Evolutionary conservation across 1,140 invertebrate species (phyloP), one percentile per base, ranked within the genome.

Genomic region (Bombus impatiens): DNA sequence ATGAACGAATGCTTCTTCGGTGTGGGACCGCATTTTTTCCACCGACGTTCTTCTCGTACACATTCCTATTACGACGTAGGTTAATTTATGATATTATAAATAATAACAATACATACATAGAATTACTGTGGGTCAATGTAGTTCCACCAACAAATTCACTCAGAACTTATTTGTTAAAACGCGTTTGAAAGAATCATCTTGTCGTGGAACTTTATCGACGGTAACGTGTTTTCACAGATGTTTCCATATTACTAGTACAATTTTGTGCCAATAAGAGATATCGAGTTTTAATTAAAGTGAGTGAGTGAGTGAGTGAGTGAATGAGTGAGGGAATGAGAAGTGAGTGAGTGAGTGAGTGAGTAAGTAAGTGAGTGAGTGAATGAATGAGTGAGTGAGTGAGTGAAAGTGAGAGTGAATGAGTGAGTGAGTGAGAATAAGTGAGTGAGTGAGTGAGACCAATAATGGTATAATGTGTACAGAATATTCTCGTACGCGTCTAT

Each of bases 221-320:
- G 68, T 86, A 62, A 62, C 87, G 13, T 88, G 37, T 88, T 87
- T 70, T 70, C 53, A 86, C 86, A 87, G 84, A 88, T 93, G 90
- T 93, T 92, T 88, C 78, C 79, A 94, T 91, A 93, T 92, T 93
- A 88, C 88, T 93, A 95, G 94, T 95, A 95, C 94, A 95, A 95
- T 89, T 88, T 91, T 94, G 94, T 95, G 94, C 94, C 94, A 95
- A 95, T 94, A 94, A 87, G 89, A 88, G 86, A 92, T 65, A 32
- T 80, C 87, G 89, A 93, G 93, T 93, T 91, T 94, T 93, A 94
- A 93, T 87, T 93, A 92, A 91, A 91, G 81, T 87, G 84, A 35
- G 32, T 13, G 74, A 25, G 71, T n/a, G 71, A 37, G 6, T 10
- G 22, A 91, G 82, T 86, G 84, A 32, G 18, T 3, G 10, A 40